A percentile compares a stretch with the other conserved stretches of the same genome.
Evolutionary conservation across 2,113 vertebrate genomes (phyloP).

Genomic region (Abramis brama): DNA sequence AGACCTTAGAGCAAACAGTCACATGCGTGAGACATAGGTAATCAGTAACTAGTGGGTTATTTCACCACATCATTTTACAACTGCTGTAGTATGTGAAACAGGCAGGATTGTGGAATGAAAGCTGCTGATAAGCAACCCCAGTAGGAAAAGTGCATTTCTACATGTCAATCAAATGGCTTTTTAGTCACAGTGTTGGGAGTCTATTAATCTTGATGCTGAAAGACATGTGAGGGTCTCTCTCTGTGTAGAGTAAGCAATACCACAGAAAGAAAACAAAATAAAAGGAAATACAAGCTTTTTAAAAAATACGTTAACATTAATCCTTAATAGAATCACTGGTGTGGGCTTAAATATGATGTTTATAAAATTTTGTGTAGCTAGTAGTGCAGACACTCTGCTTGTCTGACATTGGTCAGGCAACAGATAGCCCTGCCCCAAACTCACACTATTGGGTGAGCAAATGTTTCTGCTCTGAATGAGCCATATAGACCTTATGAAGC

Average conservation of each 20-base stretch:
- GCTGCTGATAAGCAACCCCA: slow-evolving; percentile 60
- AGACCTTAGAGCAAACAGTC: slow-evolving; percentile 64
- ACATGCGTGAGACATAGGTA: slow-evolving; percentile 59
- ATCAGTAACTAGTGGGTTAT: slow-evolving; percentile 72
- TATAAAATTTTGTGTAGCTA: neutral
- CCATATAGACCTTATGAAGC: too few relatives aligned
- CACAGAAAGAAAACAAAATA: neutral
- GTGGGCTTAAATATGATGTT: neutral
- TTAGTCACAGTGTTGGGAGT: slow-evolving; percentile 15
- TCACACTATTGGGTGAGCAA: neutral
- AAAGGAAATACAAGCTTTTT: neutral
- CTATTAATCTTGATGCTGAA: slow-evolving; percentile 31
- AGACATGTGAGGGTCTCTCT: slow-evolving; percentile 44
- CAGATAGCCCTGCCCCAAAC: neutral
- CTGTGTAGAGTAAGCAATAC: slow-evolving; percentile 22
- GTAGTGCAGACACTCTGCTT: neutral
- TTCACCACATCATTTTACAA: slow-evolving; percentile 71
- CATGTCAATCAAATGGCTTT: slow-evolving; percentile 39
- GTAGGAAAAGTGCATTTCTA: slow-evolving; percentile 37
- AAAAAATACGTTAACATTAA: neutral
- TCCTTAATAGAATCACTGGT: neutral
- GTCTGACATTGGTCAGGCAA: neutral
- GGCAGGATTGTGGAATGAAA: slow-evolving; percentile 49
- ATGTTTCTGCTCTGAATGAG: neutral
- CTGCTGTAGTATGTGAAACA: slow-evolving; percentile 63